Evolutionary conservation across 2,797 vertebrate species (phyloP), one percentile per base, ranked within the genome.

Genomic region (Oryzias dopingdopingensis): DNA sequence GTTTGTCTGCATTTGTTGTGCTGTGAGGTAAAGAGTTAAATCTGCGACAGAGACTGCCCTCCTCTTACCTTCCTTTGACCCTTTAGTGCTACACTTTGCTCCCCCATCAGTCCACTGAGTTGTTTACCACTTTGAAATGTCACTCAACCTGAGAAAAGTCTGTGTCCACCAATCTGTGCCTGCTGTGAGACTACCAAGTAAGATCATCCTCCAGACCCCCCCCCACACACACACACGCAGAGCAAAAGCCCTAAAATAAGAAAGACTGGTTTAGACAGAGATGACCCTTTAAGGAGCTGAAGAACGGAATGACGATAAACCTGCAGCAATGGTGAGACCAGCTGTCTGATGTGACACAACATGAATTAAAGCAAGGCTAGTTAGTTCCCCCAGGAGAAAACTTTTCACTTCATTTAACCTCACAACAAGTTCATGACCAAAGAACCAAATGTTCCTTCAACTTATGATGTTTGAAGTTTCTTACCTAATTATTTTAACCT

Each of bases 81-180:
- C 45, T 40, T 46, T 26, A 68, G 65, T 72, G 62, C 54, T 24
- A n/a, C 70, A 49, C 32, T 37, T 12, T 37, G 50, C 59, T 62
- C 57, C 49, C 20, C 46, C 17, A 63, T 70, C 59, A 61, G 24
- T 51, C 60, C 22, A 52, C 49, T 7, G 63, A 68, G 51, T 64
- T 82, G 80, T 82, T 79, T 85, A 76, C 71, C 49, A 26, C 67
- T 68, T 72, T 3, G 1, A 69, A 61, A 76, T 4, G 66, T 52
- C 63, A 72, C 48, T 77, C 77, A 71, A 42, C 61, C 51, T 51
- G 16, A 62, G 52, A 65, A 63, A 45, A 65, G 72, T 50, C 49
- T 18, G 67, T 2, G 2, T 17, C 42, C 42, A 16, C 1, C 24
- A 17, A 37, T 68, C 53, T 23, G 49, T 2, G 6, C 45, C 52